phyloP scores from a whole-genome alignment of 2,797 vertebrate species.

The Falco rusticolus region DNA sequence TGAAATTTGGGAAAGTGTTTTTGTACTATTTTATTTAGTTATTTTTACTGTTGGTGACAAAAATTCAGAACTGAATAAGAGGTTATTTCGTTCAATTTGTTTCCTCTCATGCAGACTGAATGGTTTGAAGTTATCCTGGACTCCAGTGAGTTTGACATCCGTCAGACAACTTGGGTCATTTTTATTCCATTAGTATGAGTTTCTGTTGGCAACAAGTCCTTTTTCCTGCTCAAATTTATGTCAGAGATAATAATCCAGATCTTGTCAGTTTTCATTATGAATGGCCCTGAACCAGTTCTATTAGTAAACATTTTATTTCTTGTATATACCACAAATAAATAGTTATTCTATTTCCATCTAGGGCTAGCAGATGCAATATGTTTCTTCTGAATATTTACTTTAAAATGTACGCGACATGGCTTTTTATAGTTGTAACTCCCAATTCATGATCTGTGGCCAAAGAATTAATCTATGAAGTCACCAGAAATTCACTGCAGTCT shows the following conservation, averaged over 20 bases:
- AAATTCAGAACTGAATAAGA: conserved; percentile 32
- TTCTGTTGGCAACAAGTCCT: conserved; percentile 54
- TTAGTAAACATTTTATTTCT: conserved; percentile 30
- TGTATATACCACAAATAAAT: conserved; percentile 10
- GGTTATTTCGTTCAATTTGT: conserved; percentile 53
- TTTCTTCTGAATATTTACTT: conserved; percentile 4
- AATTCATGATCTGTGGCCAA: neutral
- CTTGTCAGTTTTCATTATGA: conserved; percentile 60
- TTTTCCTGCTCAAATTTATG: conserved; percentile 62
- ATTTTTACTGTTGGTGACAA: conserved; percentile 21
- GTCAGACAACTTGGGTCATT: conserved; percentile 33
- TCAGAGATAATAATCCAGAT: conserved; percentile 59
- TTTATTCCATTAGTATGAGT: conserved; percentile 69
- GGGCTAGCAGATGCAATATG: neutral
- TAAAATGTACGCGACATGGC: neutral
- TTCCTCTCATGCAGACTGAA: conserved; percentile 36
- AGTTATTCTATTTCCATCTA: conserved; percentile 20
- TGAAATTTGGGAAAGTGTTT: neutral
- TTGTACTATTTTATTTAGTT: neutral
- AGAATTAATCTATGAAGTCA: neutral
- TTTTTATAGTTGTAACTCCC: neutral
- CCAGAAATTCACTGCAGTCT: neutral
- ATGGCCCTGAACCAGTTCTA: conserved; percentile 31
- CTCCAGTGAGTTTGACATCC: conserved; percentile 47
- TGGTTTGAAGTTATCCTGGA: conserved; percentile 45